phyloP scores from a whole-genome alignment of 1,140 invertebrate genomes.

The Notospermus geniculatus region DNA sequence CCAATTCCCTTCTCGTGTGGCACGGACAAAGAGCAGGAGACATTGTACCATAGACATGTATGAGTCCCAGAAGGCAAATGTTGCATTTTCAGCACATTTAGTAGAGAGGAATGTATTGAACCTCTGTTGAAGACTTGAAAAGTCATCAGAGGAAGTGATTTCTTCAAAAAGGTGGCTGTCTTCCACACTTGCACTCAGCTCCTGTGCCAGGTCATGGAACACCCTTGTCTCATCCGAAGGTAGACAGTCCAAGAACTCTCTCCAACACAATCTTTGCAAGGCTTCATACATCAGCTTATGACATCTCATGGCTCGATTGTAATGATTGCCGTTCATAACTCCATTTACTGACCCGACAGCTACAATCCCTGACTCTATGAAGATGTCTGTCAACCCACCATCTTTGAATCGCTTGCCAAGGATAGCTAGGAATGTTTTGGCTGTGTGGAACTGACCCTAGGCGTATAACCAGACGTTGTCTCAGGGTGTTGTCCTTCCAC shows the following conservation, averaged over 20 bases:
- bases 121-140: too few relatives aligned
- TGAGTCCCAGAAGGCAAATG: conserved; percentile 7
- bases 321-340: conserved; percentile 27
- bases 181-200: too few relatives aligned
- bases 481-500: conserved; percentile 16
- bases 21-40: conserved; percentile 15
- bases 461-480: conserved; percentile 16
- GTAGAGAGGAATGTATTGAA: too few relatives aligned
- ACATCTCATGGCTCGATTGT: conserved; percentile 25
- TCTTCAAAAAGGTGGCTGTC: too few relatives aligned
- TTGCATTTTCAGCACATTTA: too few relatives aligned
- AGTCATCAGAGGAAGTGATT: too few relatives aligned
- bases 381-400: conserved; percentile 27
- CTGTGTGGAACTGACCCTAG: conserved; percentile 29
- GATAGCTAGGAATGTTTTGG: conserved; percentile 22
- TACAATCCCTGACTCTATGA: conserved; percentile 27
- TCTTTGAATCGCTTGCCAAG: conserved; percentile 29
- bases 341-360: conserved; percentile 26
- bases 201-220: too few relatives aligned
- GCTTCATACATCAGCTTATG: conserved; percentile 32
- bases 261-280: conserved; percentile 16
- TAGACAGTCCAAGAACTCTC: too few relatives aligned
- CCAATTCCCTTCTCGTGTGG: conserved; percentile 19
- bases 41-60: conserved; percentile 18
- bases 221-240: too few relatives aligned